Evolutionary conservation across 2,113 vertebrate genomes (phyloP).

Genomic region (Atherinomorus stipes): DNA sequence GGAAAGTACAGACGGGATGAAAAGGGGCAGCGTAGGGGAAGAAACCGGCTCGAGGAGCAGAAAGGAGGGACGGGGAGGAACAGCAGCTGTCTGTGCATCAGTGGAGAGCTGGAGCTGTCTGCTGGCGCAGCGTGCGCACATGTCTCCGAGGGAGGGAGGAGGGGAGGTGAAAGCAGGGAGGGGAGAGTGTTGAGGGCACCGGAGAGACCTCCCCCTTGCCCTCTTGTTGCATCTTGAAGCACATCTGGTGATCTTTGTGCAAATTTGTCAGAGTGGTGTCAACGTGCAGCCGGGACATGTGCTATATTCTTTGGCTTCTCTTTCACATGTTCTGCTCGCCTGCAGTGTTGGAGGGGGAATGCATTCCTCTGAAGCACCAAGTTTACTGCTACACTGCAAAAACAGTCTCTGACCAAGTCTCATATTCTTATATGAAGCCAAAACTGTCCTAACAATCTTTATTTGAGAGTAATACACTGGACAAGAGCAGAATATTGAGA

Average conservation of each 20-base stretch:
- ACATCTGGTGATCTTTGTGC: conserved; percentile 73
- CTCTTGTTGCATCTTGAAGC: conserved; percentile 53
- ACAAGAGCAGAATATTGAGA: too few species aligned
- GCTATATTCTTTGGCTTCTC: conserved; percentile 1
- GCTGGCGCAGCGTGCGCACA: conserved; percentile 57
- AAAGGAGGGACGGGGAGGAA: conserved; percentile 47
- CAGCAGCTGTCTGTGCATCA: conserved; percentile 65
- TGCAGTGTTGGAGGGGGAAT: conserved; percentile 7
- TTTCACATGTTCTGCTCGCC: conserved; percentile 23
- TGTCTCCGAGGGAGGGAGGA: conserved; percentile 54
- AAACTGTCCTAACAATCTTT: too few species aligned
- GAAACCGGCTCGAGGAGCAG: conserved; percentile 30
- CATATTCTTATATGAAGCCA: too few species aligned
- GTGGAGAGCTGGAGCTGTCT: conserved; percentile 60
- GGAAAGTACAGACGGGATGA: conserved; percentile 52
- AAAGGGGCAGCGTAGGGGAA: conserved; percentile 51
- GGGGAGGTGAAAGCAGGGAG: conserved; percentile 42
- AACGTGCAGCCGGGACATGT: not conserved
- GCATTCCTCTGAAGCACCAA: conserved; percentile 10
- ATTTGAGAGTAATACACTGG: too few species aligned
- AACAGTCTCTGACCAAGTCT: too few species aligned
- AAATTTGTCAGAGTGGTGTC: conserved; percentile 49
- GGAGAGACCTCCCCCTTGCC: conserved; percentile 65
- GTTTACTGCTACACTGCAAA: too few species aligned
- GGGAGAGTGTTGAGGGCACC: conserved; percentile 46